Conservation (phyloP, 2,113 vertebrate species). For the Percopsis transmontana region DNA sequence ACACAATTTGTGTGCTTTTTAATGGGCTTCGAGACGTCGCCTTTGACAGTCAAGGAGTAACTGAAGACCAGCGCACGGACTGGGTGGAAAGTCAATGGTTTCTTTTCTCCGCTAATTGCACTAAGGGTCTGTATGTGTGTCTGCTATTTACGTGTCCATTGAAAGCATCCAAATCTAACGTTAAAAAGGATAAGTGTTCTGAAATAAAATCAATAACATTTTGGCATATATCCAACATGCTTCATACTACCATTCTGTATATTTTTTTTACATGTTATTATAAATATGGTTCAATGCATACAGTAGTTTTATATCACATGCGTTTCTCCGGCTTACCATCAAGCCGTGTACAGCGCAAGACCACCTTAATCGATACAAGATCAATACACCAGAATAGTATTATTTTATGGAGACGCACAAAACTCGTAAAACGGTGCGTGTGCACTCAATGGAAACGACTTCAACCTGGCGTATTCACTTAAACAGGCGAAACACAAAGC, state of each 20-base stretch:
- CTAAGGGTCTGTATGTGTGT: slow-evolving; percentile 18
- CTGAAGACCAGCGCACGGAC: slow-evolving; percentile 44
- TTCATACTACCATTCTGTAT: slow-evolving; percentile 6
- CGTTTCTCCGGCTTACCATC: no score
- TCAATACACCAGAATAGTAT: no score
- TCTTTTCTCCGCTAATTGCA: slow-evolving; percentile 68
- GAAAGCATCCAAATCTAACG: no score
- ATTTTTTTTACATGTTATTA: background rate
- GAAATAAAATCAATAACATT: background rate
- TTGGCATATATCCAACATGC: background rate
- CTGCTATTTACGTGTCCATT: no score
- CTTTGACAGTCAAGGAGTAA: slow-evolving; percentile 44
- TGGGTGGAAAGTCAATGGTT: slow-evolving; percentile 42
- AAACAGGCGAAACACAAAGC: slow-evolving; percentile 52
- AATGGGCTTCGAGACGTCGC: slow-evolving; percentile 19
- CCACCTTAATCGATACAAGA: no score
- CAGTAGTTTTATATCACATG: no score
- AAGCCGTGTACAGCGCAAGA: no score
- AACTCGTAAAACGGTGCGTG: slow-evolving; percentile 30
- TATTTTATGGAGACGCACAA: no score
- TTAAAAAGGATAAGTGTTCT: no score
- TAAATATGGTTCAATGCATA: no score
- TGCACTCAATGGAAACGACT: slow-evolving; percentile 24
- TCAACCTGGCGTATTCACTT: slow-evolving; percentile 54
- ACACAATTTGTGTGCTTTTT: slow-evolving; percentile 24